Base-by-base conservation (phyloP, 1,140 invertebrate genomes). In the Meloidogyne floridensis region DNA sequence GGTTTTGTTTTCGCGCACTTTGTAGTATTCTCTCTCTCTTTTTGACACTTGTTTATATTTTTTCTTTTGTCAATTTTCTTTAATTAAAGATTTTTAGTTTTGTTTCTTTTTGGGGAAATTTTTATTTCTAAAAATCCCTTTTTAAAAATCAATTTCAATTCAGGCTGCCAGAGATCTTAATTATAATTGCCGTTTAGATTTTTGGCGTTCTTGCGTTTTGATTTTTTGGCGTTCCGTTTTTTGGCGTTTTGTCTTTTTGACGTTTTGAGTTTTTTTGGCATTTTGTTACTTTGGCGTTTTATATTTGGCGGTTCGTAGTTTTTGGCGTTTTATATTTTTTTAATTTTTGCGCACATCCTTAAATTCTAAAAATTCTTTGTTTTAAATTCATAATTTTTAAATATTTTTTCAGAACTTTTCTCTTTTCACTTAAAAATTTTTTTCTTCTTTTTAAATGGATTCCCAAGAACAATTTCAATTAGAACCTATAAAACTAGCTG, bases 401-500 rank as follows among this genome's bases (percentile, higher is more conserved):
- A 8, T 15, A 15, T 78, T 47, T 43, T 13, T 70, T 77, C 51
- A 78, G 77, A 65, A 71, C n/a, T 51, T 18, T 15, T 47, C 20
- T 32, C 32, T 18, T n/a, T 18, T 43, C 47, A 47, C 47, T 47
- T 47, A n/a, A 71, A 32, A 32, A 32, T 32, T 32, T 2, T 32
- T 18, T 78, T 47, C 10, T 18, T n/a, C 13, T 3, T 11, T n/a
- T 47, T 20, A 42, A 74, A 79, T 79, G 77, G 20, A 65, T 18
- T 72, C 69, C 2, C 43, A 71, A 54, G 13, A 53, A 84, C 8
- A 65, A 85, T 54, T 82, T 69, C 77, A 80, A 18, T 56, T 78
- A 15, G 84, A 84, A 73, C 80, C 80, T 8, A 85, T 85, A 13
- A 84, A 84, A 86, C 59, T 84, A 18, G 13, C 70, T 32, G 54